Conservation (phyloP, 2,797 vertebrate species). For the Pempheris klunzingeri region DNA sequence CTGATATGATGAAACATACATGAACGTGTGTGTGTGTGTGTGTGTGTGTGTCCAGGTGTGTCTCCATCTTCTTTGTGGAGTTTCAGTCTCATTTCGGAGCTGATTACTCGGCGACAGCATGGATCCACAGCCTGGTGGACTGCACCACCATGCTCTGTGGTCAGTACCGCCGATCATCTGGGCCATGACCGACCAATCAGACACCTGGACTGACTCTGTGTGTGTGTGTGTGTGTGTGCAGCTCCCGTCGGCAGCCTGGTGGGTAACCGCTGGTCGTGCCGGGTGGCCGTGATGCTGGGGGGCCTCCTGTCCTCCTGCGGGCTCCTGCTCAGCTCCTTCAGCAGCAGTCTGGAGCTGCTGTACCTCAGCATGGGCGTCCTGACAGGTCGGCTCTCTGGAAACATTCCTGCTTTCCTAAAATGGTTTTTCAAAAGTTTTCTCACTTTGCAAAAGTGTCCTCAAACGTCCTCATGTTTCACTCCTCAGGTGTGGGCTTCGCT, state of each 20-base stretch:
- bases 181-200: neutral
- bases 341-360: slow-evolving; percentile 91
- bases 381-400: slow-evolving; percentile 85
- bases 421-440: neutral
- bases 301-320: slow-evolving; percentile 92
- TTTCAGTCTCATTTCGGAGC: slow-evolving; percentile 93
- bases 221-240: slow-evolving; percentile 39
- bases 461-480: neutral
- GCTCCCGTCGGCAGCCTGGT: slow-evolving; percentile 94
- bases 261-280: slow-evolving; percentile 91
- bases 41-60: slow-evolving; percentile 88
- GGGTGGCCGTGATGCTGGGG: slow-evolving; percentile 92
- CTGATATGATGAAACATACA: neutral
- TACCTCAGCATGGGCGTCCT: slow-evolving; percentile 92
- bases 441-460: neutral
- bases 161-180: slow-evolving; percentile 70
- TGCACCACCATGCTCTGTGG: slow-evolving; percentile 96
- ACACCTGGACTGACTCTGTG: neutral
- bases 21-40: slow-evolving; percentile 84
- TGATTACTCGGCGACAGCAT: slow-evolving; percentile 93
- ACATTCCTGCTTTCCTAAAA: neutral
- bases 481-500: slow-evolving; percentile 92
- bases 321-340: slow-evolving; percentile 93
- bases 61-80: slow-evolving; percentile 97
- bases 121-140: slow-evolving; percentile 97